Base-by-base conservation (phyloP, 1,140 invertebrate genomes). In the Venturia canescens region DNA sequence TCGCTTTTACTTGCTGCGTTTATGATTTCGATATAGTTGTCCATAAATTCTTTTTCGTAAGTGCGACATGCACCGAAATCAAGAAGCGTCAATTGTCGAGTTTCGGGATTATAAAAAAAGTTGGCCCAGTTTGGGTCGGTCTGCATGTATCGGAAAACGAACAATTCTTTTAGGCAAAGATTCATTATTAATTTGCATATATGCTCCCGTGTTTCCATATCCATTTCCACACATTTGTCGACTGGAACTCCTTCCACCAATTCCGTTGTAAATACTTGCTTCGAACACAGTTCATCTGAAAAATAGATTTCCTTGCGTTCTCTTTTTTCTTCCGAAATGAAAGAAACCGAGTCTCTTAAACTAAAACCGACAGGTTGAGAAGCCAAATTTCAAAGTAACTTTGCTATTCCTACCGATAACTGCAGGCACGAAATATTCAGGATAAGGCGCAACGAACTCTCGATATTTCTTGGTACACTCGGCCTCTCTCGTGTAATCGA, bases 51-150 rank as follows among this genome's bases (percentile, higher is more conserved):
- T 87, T 97, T 97, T 11, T 94, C 93, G 88, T 98, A 99, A 85
- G 96, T 94, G 71, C 98, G 93, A 80, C 97, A 98, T 0, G 99
- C 98, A 2, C 99, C 99, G 93, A 99, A 99, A 93, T 99, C 99
- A 50, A 99, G 92, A 4, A 99, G 92, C 83, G 97, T 94, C 26
- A 99, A 92, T 93, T 97, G 94, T 91, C 95, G 95, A n/a, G 94
- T 96, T 63, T 95, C 93, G 0, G 94, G 92, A 89, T 99, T 97
- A 86, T 99, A 99, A 78, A 99, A 96, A 91, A 99, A 99, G 88
- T 99, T 99, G 0, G 98, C 97, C 99, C 99, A 99, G 92, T 99
- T 99, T 0, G 99, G 98, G 94, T 99, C 99, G 4, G 99, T 99
- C 93, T 99, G 99, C 98, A 99, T 99, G 87, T 97, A 98, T 70